A percentile compares a stretch with the other conserved stretches of the same genome.
Conservation (phyloP, 92 coral and sea anemone genomes). For the Palythoa caribaeorum region DNA sequence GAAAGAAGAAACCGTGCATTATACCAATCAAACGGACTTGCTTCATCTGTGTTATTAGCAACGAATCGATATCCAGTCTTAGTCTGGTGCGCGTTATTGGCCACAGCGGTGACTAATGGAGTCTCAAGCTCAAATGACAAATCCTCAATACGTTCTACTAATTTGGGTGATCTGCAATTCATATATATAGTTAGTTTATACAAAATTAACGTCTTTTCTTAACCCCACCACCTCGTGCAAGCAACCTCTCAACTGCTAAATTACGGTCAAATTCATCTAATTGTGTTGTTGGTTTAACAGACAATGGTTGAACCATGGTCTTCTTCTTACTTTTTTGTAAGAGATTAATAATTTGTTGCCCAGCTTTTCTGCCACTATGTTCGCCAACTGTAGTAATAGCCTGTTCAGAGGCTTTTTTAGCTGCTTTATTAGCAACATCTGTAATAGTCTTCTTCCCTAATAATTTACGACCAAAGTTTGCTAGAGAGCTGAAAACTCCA, state of each 20-base stretch:
- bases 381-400: not conserved
- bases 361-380: not conserved
- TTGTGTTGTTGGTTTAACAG: not conserved
- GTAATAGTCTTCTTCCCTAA: not conserved
- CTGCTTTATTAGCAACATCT: not conserved
- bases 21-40: slow-evolving; percentile 8
- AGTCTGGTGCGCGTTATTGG: not conserved
- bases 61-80: not conserved
- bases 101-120: not conserved
- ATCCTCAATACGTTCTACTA: not conserved
- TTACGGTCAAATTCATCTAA: not conserved
- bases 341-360: not conserved
- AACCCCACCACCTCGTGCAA: too few relatives aligned
- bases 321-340: not conserved
- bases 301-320: not conserved
- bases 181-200: not conserved
- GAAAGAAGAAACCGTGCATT: not conserved
- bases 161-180: not conserved
- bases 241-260: too few relatives aligned
- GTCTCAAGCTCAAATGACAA: not conserved
- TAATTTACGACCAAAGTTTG: not conserved
- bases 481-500: not conserved
- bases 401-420: not conserved
- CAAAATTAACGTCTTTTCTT: not conserved
- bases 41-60: not conserved